Conservation (phyloP, 2,797 vertebrate species). For the Sebastes paucispinis region DNA sequence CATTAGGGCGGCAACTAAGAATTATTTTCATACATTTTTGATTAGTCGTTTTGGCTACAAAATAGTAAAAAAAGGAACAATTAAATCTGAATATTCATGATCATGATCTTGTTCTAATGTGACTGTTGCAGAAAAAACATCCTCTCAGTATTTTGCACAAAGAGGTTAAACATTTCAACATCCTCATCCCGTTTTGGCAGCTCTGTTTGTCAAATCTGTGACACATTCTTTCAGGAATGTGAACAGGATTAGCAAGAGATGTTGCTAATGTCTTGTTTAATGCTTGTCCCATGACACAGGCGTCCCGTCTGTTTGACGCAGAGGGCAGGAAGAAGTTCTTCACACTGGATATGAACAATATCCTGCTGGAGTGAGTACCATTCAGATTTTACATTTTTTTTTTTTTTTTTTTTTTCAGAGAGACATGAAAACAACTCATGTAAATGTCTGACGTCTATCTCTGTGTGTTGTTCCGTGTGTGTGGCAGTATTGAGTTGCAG, state of each 20-base stretch:
- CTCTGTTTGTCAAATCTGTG: neutral
- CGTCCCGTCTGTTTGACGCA: conserved; percentile 94
- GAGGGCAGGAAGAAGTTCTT: conserved; percentile 99
- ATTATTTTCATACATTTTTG: neutral
- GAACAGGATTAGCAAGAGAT: neutral
- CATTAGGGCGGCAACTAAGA: neutral
- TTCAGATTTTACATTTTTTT: neutral
- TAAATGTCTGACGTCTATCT: neutral
- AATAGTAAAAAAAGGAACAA: neutral
- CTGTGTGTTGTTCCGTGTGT: conserved; percentile 25
- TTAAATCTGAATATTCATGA: neutral
- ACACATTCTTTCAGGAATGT: neutral
- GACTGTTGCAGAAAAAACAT: neutral
- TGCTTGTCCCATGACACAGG: conserved; percentile 75
- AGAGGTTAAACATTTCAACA: neutral
- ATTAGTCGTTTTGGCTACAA: neutral
- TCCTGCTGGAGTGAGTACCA: conserved; percentile 94
- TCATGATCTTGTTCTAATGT: neutral
- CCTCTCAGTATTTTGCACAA: neutral
- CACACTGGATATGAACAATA: conserved; percentile 99
- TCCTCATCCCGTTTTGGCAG: neutral
- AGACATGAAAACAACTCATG: neutral
- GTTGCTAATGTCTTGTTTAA: neutral
- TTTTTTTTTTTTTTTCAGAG: neutral
- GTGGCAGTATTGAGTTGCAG: conserved; percentile 93